Evolutionary conservation across 2,113 vertebrate genomes (phyloP).

Genomic region (Antechinus flavipes): DNA sequence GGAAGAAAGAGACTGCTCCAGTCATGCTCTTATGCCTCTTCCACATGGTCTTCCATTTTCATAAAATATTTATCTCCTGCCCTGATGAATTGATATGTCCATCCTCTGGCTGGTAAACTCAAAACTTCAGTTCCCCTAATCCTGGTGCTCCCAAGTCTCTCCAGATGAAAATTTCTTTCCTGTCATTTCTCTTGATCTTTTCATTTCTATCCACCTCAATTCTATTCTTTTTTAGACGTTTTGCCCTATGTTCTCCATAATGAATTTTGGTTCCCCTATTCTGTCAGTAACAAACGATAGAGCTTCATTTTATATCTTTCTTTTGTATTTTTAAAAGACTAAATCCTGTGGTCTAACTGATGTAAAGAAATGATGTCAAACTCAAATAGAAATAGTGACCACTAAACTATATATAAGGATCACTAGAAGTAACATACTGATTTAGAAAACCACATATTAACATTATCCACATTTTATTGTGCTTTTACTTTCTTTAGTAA

Average conservation of each 20-base stretch:
- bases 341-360: neutral
- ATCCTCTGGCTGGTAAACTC: neutral
- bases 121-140: neutral
- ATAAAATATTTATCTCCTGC: neutral
- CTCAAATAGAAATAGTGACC: neutral
- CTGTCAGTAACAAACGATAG: neutral
- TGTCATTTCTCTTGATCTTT: neutral
- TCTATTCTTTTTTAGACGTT: neutral
- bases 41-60: neutral
- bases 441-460: neutral
- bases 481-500: neutral
- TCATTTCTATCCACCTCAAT: neutral
- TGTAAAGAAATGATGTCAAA: neutral
- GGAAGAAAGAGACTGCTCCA: fast-evolving
- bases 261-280: neutral
- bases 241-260: neutral
- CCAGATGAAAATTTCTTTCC: neutral
- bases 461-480: neutral
- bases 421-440: neutral
- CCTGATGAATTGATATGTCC: neutral
- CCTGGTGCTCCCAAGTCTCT: fast-evolving
- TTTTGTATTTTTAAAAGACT: neutral
- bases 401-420: neutral
- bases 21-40: neutral
- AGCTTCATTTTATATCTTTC: neutral